A percentile compares a stretch with the other conserved stretches of the same genome.
Conservation (phyloP, 2,888 invertebrate species). For the Cheilosia urbana region DNA sequence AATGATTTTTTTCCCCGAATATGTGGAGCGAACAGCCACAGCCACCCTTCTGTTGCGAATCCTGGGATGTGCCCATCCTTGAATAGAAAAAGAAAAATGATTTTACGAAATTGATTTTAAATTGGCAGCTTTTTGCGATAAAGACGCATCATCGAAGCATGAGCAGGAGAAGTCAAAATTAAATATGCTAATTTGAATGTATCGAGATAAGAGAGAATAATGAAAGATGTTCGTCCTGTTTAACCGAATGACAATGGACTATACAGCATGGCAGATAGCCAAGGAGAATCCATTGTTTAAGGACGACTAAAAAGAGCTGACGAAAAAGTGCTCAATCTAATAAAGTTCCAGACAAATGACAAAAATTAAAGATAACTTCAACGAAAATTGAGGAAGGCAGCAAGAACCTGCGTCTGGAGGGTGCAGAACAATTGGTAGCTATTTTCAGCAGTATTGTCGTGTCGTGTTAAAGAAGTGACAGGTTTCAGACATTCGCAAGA, state of each 20-base stretch:
- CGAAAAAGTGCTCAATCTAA: not conserved
- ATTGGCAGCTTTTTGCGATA: slow-evolving; percentile 53
- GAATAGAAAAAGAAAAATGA: slow-evolving; percentile 29
- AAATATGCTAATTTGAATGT: slow-evolving; percentile 51
- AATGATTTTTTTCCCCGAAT: slow-evolving; percentile 1
- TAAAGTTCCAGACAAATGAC: no score
- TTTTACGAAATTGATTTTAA: slow-evolving; percentile 63
- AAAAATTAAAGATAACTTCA: no score
- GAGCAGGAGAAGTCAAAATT: slow-evolving; percentile 29
- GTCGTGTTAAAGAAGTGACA: no score
- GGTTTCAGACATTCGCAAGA: no score
- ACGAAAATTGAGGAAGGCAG: no score
- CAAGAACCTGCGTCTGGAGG: no score
- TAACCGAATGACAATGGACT: slow-evolving; percentile 1
- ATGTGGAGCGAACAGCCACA: not conserved
- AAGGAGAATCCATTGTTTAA: not conserved
- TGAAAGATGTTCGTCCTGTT: slow-evolving; percentile 5
- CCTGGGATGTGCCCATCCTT: slow-evolving; percentile 13
- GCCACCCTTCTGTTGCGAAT: not conserved
- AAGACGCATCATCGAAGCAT: slow-evolving; percentile 33
- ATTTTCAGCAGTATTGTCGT: no score
- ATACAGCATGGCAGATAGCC: not conserved
- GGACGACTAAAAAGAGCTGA: not conserved
- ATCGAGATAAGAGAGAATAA: not conserved
- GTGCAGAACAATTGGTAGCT: no score